phyloP scores from a whole-genome alignment of 2,888 invertebrate species.

The Acholoe squamosa region DNA sequence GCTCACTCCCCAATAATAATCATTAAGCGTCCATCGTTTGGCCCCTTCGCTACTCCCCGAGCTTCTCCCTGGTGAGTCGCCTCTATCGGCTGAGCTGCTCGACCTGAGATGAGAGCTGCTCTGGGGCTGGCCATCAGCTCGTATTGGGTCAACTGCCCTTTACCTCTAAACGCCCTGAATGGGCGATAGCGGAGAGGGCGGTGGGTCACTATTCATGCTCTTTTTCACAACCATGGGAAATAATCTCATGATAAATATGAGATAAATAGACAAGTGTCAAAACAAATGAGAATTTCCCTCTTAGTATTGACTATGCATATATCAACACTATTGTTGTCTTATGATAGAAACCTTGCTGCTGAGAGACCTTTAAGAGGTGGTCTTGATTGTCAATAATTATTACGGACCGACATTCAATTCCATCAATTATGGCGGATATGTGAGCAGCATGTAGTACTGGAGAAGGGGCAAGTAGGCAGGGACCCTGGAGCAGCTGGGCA shows the following conservation, averaged over 20 bases:
- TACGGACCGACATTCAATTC: no score
- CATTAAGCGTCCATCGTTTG: conserved; percentile 43
- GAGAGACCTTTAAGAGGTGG: no score
- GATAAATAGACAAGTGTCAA: no score
- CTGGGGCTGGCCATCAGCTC: not conserved
- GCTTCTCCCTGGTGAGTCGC: conserved; percentile 16
- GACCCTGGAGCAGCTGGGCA: conserved; percentile 9
- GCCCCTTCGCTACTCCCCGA: conserved; percentile 16
- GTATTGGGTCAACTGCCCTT: not conserved
- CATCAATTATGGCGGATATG: no score
- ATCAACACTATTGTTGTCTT: no score
- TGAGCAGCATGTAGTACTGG: not conserved
- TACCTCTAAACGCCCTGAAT: not conserved
- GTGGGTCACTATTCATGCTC: not conserved
- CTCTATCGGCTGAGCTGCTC: not conserved
- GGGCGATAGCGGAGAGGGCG: not conserved
- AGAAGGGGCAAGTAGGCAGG: not conserved
- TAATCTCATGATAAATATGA: no score
- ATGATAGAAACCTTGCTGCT: no score
- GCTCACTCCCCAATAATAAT: not conserved
- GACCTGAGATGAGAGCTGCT: not conserved
- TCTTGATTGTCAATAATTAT: no score
- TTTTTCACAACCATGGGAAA: no score
- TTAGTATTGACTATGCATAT: no score
- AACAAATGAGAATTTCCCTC: no score